Evolutionary conservation across 2,113 vertebrate species (phyloP), one percentile per base, ranked within the genome.

Genomic region (Planiliza haematocheilus): DNA sequence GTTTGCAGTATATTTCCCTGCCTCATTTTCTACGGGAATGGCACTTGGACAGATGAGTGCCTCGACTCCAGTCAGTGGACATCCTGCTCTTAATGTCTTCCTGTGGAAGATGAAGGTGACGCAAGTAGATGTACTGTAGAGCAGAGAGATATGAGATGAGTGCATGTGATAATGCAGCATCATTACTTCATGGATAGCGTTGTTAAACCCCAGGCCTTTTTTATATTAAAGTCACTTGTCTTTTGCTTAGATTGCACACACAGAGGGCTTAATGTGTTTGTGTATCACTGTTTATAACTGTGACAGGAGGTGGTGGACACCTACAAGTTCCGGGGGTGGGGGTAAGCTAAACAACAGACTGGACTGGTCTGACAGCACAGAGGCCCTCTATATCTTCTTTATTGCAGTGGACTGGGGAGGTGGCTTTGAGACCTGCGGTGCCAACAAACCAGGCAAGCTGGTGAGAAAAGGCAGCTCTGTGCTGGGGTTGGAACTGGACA

Each of bases 41-140:
- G 46, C 69, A 49, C 78, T 67, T 39, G 68, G 77, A 83, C 73
- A 51, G 69, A 88, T 82, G 63, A 86, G 63, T 50, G 38, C 71
- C 49, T 74, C 4, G 41, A 34, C 74, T 79, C 14, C 68, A 71
- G 37, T 79, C 24, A 7, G 64, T 83, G 79, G 56, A 86, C 79
- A 85, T 82, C 83, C 74, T 86, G 85, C 50, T 73, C 73, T 74
- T 92, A 88, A 91, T 90, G 86, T 83, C 77, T 89, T 88, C 88
- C 85, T 61, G 80, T 70, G 70, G 36, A 16, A 83, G 84, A 88
- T 87, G 89, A 83, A 53, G 36, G 30, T 30, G 21, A 77, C 18
- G 7, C 50, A 57, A 45, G 58, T 52, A 36, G 24, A 17, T 30
- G n/a, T 61, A 75, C 73, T 12, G 49, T 7, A 41, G 68, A 56